Evolutionary conservation across 2,797 vertebrate genomes (phyloP), one percentile per base, ranked within the genome.

Genomic region (Scleropages formosus): DNA sequence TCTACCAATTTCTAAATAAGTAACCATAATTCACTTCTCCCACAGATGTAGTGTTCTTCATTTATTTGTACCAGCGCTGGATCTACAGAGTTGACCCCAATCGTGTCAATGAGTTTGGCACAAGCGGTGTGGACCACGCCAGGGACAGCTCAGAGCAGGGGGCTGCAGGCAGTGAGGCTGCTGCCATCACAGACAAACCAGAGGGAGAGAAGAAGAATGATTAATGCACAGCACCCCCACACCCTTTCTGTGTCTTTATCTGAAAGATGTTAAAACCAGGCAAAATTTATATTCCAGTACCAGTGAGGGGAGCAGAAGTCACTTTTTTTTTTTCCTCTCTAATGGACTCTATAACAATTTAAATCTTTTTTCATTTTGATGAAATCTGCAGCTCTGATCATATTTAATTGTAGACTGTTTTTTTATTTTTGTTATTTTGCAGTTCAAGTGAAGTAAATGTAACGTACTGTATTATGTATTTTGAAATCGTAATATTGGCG

Each of bases 31-130:
- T 8, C 58, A 6, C 8, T 22, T 77, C 16, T 8, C 58, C 63
- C 53, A 3, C 86, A 97, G 95, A 97, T 24, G 95, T 97, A 4
- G 95, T 97, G 12, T 98, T 98, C 90, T 98, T 98, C 90, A 91
- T 98, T 84, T 98, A 98, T 87, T 92, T 98, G 87, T 98, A 98
- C 84, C 96, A 98, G 86, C 94, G 96, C 81, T 98, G 95, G 96
- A 97, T 98, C 88, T 98, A 97, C 85, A 91, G 95, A 76, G 96
- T 97, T 10, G 96, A 98, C 85, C 95, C 92, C 60, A 96, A 94
- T 24, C 90, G 96, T 18, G 83, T 96, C 80, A 97, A 98, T 0
- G 96, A 98, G 82, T 98, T 95, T 0, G 96, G 96, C 74, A 94
- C 95, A 83, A 97, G 95, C 0, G 95, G 96, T 60, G 86, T 89